Base-by-base conservation (phyloP, 2,113 vertebrate genomes). In the Bufo gargarizans region DNA sequence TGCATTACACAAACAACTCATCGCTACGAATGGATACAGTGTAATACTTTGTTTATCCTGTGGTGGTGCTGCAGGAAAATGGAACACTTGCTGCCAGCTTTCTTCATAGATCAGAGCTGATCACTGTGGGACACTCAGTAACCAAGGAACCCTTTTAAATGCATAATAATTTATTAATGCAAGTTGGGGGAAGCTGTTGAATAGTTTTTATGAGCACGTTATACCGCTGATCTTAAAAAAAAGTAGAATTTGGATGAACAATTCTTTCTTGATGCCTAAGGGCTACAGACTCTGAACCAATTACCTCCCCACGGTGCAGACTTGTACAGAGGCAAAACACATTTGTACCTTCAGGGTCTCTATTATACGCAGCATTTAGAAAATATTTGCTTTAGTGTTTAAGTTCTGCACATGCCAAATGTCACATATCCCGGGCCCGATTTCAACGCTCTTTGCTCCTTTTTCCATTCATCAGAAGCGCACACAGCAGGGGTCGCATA, bases 351-450 rank as follows among this genome's bases (percentile, higher is more conserved):
- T 20, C 17, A 58, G 85, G 61, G 76, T 67, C 33, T 2, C 8
- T 71, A 80, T 71, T 81, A 87, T 71, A 87, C 6, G 49, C 61
- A 81, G 19, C 20, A 55, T 69, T 78, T 71, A 14, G 11, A 71
- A 71, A 81, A 79, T 86, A 86, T 86, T 86, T 87, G 77, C 58
- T 71, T 87, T 69, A 80, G 63, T 56, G 63, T 79, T 80, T 71
- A 58, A 87, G 71, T 56, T 20, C 86, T 58, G 86, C 77, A 87
- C 77, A 87, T 69, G 86, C 86, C 86, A 71, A 45, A 45, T 71
- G 77, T 87, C 86, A 65, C 47, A 87, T 69, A 45, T 58, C 63
- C 63, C n/a, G 55, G n/a, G n/a, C 67, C 22, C 49, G 5, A 53
- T 85, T 77, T 59, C 55, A 61, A 13, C 17, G 84, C 10, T 3